Evolutionary conservation across 2,113 vertebrate species (phyloP).

Genomic region (Tympanuchus pallidicinctus): DNA sequence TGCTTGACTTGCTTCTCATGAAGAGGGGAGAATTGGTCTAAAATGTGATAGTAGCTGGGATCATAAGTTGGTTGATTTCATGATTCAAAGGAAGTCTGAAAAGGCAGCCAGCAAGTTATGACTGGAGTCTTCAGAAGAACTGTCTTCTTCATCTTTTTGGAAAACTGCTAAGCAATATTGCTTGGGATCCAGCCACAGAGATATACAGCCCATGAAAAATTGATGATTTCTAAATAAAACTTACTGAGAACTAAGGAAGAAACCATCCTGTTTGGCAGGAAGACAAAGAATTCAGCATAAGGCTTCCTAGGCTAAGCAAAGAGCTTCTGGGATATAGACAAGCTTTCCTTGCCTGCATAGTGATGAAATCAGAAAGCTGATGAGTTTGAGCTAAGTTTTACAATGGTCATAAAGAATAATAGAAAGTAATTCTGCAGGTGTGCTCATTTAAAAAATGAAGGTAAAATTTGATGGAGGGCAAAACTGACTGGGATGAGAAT

Average conservation of each 20-base stretch:
- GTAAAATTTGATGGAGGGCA: not conserved
- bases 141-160: conserved; percentile 6
- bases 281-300: not conserved
- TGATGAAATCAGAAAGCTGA: not conserved
- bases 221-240: conserved; percentile 19
- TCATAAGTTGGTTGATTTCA: not conserved
- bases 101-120: not conserved
- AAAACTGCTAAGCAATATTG: not conserved
- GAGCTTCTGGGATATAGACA: not conserved
- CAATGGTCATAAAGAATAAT: not conserved
- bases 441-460: not conserved
- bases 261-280: not conserved
- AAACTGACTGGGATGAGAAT: not conserved
- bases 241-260: not conserved
- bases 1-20: not conserved
- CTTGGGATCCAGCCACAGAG: not conserved
- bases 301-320: not conserved
- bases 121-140: not conserved
- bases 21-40: not conserved
- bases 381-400: not conserved
- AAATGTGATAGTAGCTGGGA: not conserved
- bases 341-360: not conserved
- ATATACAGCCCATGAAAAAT: not conserved
- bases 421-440: not conserved
- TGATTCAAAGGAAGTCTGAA: not conserved